Conservation (phyloP, 1,140 invertebrate species). For the Periplaneta americana region DNA sequence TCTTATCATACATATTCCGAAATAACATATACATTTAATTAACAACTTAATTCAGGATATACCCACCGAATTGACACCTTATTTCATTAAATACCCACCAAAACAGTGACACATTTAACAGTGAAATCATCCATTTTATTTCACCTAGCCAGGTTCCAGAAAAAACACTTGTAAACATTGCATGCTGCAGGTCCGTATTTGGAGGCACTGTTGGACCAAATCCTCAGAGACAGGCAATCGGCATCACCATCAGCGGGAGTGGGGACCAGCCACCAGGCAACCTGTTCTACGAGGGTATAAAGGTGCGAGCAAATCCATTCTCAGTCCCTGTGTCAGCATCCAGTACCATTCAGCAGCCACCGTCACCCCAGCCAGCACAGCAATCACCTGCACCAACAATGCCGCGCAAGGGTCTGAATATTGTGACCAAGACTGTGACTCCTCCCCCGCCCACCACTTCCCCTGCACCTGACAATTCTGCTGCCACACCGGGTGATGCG, state of each 20-base stretch:
- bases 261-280: conserved; percentile 42
- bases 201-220: conserved; percentile 72
- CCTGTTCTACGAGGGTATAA: conserved; percentile 69
- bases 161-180: neutral
- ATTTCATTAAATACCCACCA: no score
- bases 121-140: no score
- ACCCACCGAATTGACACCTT: no score
- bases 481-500: neutral
- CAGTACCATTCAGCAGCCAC: neutral
- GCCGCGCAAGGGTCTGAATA: neutral
- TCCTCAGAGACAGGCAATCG: conserved; percentile 45
- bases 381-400: neutral
- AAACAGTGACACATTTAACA: no score
- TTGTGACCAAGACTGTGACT: conserved; percentile 13
- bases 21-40: neutral
- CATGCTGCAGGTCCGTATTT: conserved; percentile 63
- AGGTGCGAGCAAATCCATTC: conserved; percentile 49
- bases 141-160: no score
- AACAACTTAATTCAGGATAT: neutral
- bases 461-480: conserved; percentile 39
- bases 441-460: conserved; percentile 32
- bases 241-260: neutral
- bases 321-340: conserved; percentile 37
- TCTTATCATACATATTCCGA: no score
- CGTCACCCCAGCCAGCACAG: neutral